Evolutionary conservation across 2,797 vertebrate species (phyloP).

Genomic region (Ptychadena robeensis): DNA sequence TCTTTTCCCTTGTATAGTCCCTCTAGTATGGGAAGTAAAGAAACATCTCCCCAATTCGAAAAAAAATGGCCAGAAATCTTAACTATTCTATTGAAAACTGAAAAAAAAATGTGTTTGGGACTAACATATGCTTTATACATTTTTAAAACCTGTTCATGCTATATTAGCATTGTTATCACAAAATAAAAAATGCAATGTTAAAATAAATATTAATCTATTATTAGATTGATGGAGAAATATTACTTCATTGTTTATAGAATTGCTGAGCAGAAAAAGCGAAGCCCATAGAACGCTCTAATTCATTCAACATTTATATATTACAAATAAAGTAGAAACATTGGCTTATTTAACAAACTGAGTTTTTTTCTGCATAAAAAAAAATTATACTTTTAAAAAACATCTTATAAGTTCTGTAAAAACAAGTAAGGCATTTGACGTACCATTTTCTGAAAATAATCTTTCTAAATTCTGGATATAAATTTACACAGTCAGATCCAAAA

Average conservation of each 20-base stretch:
- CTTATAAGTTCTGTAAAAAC: constrained; percentile 46
- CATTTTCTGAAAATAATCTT: constrained; percentile 57
- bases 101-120: background rate
- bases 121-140: background rate
- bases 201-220: background rate
- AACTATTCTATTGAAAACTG: background rate
- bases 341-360: constrained; percentile 5
- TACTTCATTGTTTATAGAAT: constrained; percentile 61
- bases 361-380: background rate
- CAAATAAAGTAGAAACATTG: background rate
- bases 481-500: constrained; percentile 58
- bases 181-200: constrained; percentile 5
- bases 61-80: background rate
- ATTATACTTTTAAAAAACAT: constrained; percentile 17
- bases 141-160: background rate
- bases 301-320: constrained; percentile 10
- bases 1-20: too few relatives aligned
- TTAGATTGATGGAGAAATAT: background rate
- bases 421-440: constrained; percentile 45
- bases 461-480: constrained; percentile 57
- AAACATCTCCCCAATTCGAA: background rate
- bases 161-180: background rate
- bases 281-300: background rate
- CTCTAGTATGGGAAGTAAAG: too few relatives aligned
- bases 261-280: background rate